Base-by-base conservation (phyloP, 2,113 vertebrate genomes). In the Montifringilla adamsi region DNA sequence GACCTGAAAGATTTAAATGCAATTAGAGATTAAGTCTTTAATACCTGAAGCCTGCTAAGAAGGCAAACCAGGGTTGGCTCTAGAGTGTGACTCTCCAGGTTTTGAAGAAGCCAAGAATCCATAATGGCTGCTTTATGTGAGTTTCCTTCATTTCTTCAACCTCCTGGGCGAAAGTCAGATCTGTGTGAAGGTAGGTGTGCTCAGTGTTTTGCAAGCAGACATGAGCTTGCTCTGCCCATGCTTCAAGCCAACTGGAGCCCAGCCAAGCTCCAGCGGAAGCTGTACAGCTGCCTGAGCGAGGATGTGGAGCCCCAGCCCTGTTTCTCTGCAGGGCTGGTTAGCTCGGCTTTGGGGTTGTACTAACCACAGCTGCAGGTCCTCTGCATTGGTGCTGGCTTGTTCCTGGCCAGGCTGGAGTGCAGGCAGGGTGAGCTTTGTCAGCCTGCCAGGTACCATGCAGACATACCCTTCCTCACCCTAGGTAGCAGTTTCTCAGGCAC, bases 401-500 rank as follows among this genome's bases (percentile, higher is more conserved):
- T 7, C 87, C 76, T 92, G 89, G 80, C 52, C 60, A 21, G 83
- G 83, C 53, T 78, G 76, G 64, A 87, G 93, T 21, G 91, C 93
- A 84, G 94, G 91, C 80, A 63, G 86, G 84, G 76, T 47, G 35
- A 93, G 80, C 44, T 78, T 44, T 93, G 95, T 93, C 93, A 90
- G 76, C 56, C 66, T 87, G 83, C 93, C 91, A 89, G 77, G 64
- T 84, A 8, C 76, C 64, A 13, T 55, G 83, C 16, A 94, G 93
- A 75, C 89, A 75, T 92, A 90, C 86, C 80, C 92, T 97, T 97
- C 94, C 92, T 95, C 94, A 94, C 86, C 62, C 35, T 92, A 66
- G 76, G 83, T 41, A 89, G 86, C 73, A 94, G 64, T 93, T 95
- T 96, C 90, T 93, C 92, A 96, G 92, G 92, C 92, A 50, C 89